Percentiles rank a stretch among this genome's conserved stretches.
Conservation (phyloP, 2,888 invertebrate genomes). For the Drosophila conformis region DNA sequence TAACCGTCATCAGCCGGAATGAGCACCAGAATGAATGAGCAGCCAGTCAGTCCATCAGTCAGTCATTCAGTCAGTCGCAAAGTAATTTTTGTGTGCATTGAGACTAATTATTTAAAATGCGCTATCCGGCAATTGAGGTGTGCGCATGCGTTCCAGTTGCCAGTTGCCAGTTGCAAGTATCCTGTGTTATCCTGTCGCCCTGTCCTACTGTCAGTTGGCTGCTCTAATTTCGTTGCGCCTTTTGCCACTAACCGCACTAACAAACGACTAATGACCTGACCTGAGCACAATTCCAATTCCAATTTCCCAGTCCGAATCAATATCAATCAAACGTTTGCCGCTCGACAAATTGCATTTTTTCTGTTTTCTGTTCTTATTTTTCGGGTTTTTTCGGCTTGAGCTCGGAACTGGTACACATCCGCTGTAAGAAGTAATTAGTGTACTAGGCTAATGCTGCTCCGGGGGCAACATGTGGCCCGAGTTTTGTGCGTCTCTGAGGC, state of each 20-base stretch:
- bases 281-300: slow-evolving; percentile 33
- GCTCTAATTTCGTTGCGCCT: slow-evolving; percentile 77
- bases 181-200: neutral
- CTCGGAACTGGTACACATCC: slow-evolving; percentile 44
- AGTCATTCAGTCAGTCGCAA: slow-evolving; percentile 9
- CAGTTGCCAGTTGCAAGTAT: neutral
- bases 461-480: slow-evolving; percentile 71
- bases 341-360: slow-evolving; percentile 74
- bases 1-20: slow-evolving; percentile 74
- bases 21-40: slow-evolving; percentile 16
- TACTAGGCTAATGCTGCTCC: slow-evolving; percentile 48
- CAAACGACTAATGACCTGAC: slow-evolving; percentile 70
- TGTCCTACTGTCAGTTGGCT: slow-evolving; percentile 41
- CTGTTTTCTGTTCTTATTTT: neutral
- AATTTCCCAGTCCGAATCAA: slow-evolving; percentile 63
- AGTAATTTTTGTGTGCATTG: slow-evolving; percentile 45
- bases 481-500: slow-evolving; percentile 12
- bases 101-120: slow-evolving; percentile 74
- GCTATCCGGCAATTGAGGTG: slow-evolving; percentile 69
- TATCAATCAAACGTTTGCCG: slow-evolving; percentile 80
- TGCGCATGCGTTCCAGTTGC: slow-evolving; percentile 65
- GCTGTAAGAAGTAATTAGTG: slow-evolving; percentile 73
- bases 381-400: neutral
- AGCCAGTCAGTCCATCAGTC: neutral
- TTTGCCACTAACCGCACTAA: slow-evolving; percentile 64